These are phyloP conservation scores for Aquatica leii DNA, from an alignment of 2,888 invertebrate genomes.

Conservation along the genomic window DNA sequence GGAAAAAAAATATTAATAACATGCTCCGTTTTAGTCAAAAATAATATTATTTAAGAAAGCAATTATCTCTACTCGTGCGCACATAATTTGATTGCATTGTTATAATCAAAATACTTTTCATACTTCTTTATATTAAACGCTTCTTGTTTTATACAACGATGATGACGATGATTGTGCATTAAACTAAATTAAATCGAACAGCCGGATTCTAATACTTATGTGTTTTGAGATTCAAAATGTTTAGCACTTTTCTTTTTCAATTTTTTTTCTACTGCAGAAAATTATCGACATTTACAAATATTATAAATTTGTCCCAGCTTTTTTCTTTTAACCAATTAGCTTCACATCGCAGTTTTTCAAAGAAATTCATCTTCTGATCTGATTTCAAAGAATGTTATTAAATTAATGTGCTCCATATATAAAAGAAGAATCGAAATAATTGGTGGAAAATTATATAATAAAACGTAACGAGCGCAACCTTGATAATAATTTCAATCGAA, in stretches of 20 bases:
- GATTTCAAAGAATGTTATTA: constrained; percentile 14
- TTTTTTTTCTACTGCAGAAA: neutral
- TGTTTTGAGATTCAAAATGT: too few species aligned
- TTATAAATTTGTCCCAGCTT: constrained; percentile 3
- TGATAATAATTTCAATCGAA: constrained; percentile 8
- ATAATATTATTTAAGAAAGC: constrained; percentile 18
- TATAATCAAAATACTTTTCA: constrained; percentile 14
- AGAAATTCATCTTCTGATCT: constrained; percentile 7
- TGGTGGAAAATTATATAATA: neutral
- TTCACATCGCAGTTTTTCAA: constrained; percentile 8
- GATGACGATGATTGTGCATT: too few species aligned
- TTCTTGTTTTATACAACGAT: constrained; percentile 7
- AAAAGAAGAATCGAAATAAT: neutral
- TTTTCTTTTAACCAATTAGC: constrained; percentile 15
- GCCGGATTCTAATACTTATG: too few species aligned
- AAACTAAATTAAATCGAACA: too few species aligned
- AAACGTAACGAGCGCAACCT: neutral
- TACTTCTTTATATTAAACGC: constrained; percentile 11
- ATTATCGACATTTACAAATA: neutral
- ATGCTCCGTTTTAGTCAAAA: constrained; percentile 16
- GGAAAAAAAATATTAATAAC: constrained; percentile 18
- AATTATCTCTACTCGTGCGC: constrained; percentile 18
- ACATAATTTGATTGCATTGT: constrained; percentile 10
- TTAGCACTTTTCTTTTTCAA: too few species aligned
- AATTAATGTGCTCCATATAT: neutral